These are phyloP conservation scores for Anagrus nilaparvatae DNA, from an alignment of 1,140 invertebrate genomes.

Conservation along the genomic window DNA sequence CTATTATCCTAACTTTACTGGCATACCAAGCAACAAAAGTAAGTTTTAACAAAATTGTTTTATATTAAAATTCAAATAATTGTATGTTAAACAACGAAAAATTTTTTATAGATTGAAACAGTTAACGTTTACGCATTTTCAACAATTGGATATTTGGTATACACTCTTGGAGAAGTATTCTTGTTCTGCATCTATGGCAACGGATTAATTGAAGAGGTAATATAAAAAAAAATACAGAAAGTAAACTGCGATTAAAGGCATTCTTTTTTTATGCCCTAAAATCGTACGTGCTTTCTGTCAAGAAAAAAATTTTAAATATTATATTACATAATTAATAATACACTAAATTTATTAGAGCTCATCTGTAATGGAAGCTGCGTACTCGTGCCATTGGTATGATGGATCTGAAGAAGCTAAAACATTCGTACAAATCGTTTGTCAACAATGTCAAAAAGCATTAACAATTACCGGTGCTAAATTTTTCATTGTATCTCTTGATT, in stretches of 20 bases:
- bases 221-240: too few species aligned
- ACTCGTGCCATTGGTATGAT: slow-evolving; percentile 80
- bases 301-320: too few species aligned
- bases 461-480: slow-evolving; percentile 79
- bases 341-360: too few species aligned
- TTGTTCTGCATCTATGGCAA: slow-evolving; percentile 79
- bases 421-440: slow-evolving; percentile 82
- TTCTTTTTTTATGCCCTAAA: too few species aligned
- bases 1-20: slow-evolving; percentile 67
- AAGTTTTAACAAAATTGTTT: slow-evolving; percentile 16
- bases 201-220: slow-evolving; percentile 76
- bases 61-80: slow-evolving; percentile 28
- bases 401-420: slow-evolving; percentile 80
- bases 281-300: too few species aligned
- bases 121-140: slow-evolving; percentile 65
- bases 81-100: slow-evolving; percentile 8
- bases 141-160: slow-evolving; percentile 65
- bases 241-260: too few species aligned
- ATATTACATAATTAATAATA: too few species aligned
- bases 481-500: slow-evolving; percentile 74
- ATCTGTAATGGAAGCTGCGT: slow-evolving; percentile 80
- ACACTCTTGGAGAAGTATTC: slow-evolving; percentile 71
- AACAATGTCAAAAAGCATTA: slow-evolving; percentile 79
- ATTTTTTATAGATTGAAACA: slow-evolving; percentile 50
- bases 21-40: slow-evolving; percentile 80